These are phyloP conservation scores for Agapostemon virescens DNA, from an alignment of 2,888 invertebrate species.

Conservation along the genomic window DNA sequence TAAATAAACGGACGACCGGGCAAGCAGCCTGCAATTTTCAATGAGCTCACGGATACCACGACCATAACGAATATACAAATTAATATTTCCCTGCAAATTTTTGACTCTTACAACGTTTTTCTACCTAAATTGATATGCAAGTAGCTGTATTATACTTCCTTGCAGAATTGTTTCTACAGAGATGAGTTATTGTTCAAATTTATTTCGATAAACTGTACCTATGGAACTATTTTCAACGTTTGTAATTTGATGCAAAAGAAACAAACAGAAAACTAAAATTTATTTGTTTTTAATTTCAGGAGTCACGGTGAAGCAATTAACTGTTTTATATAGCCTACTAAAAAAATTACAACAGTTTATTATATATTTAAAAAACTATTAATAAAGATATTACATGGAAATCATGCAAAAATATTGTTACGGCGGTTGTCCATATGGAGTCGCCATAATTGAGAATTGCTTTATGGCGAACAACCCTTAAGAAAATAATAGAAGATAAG, in stretches of 20 bases:
- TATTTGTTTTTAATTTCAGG: neutral
- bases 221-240: neutral
- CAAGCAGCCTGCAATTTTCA: conserved; percentile 9
- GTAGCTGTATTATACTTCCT: neutral
- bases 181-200: neutral
- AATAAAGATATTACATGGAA: too few relatives aligned
- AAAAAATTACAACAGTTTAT: too few relatives aligned
- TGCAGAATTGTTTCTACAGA: neutral
- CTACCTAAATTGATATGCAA: neutral
- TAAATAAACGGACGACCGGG: conserved; percentile 13
- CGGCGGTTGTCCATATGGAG: too few relatives aligned
- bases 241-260: neutral
- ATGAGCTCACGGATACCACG: neutral
- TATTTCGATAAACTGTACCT: neutral
- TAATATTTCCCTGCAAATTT: neutral
- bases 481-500: too few relatives aligned
- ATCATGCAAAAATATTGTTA: neutral
- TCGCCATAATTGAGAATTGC: too few relatives aligned
- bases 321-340: too few relatives aligned
- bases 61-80: neutral
- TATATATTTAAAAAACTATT: too few relatives aligned
- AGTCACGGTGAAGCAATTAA: neutral
- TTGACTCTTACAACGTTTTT: neutral
- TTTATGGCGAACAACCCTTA: too few relatives aligned
- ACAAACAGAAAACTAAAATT: neutral